phyloP scores from a whole-genome alignment of 2,113 vertebrate species.

The Phalacrocorax aristotelis region DNA sequence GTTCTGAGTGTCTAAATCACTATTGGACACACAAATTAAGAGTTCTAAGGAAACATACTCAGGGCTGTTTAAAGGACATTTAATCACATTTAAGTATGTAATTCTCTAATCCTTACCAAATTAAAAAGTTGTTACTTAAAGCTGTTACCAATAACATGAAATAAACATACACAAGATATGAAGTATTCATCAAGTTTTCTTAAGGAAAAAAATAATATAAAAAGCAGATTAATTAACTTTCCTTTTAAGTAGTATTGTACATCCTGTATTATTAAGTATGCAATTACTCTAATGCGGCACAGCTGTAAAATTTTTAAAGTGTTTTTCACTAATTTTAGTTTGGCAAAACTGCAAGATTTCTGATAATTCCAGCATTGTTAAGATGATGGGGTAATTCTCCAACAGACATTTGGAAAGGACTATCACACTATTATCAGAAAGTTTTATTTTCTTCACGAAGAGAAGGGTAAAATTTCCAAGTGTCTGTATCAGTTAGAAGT shows the following conservation, averaged over 20 bases:
- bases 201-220: not conserved
- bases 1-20: not conserved
- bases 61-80: not conserved
- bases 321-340: constrained; percentile 37
- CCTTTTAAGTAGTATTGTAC: not conserved
- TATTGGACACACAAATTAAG: not conserved
- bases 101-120: not conserved
- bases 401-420: not conserved
- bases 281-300: constrained; percentile 22
- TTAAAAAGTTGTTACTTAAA: not conserved
- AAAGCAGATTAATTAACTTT: constrained; percentile 28
- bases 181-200: not conserved
- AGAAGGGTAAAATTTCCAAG: not conserved
- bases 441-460: not conserved
- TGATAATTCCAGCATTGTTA: not conserved
- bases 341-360: constrained; percentile 3
- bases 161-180: not conserved
- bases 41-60: not conserved
- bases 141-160: not conserved
- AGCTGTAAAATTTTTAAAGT: constrained; percentile 52
- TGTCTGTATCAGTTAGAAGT: not conserved
- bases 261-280: constrained; percentile 43
- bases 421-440: not conserved
- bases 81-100: not conserved
- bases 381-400: not conserved